Evolutionary conservation across 2,797 vertebrate species (phyloP), one percentile per base, ranked within the genome.

Genomic region (Gila robusta): DNA sequence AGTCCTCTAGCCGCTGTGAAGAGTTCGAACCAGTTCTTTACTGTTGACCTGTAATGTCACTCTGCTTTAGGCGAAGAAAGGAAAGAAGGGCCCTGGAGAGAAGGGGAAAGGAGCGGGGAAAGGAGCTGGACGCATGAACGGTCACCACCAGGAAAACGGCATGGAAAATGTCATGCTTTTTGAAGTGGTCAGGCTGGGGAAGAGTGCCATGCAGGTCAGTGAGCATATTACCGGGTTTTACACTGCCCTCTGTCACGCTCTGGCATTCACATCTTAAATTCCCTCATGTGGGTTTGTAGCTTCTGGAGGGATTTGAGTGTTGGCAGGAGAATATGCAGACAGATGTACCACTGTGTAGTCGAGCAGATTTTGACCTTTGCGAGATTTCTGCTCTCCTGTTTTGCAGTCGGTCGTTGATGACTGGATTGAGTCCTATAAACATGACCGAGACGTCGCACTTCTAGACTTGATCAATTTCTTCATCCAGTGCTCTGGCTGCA

Each of bases 101-200:
- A 98, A 98, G 96, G 96, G 96, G 89, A 98, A 97, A 92, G 97
- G 97, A 26, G 94, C 95, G 90, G 95, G 80, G 11, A 90, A 90
- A 62, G 90, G 94, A 54, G 90, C 95, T 3, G 96, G 96, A 90
- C 97, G 98, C 95, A 95, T 99, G 96, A 99, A 99, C 94, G 98
- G 98, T 92, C 98, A 99, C 95, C 98, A 99, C 90, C 98, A 98
- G 91, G 98, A 99, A 94, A 99, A 99, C 95, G 98, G 98, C 96
- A 98, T 99, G 96, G 98, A 99, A 96, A 99, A 98, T 96, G 97
- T 99, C 96, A 99, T 99, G 98, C 94, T 99, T 89, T 99, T 99
- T 95, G 98, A 99, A 94, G 98, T 99, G 91, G 98, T 99, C 84
- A 98, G 97, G 95, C 95, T 99, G 95, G 98, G 98, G 91, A 98